Base-by-base conservation (phyloP, 2,113 vertebrate genomes). In the Pseudorasbora parva region DNA sequence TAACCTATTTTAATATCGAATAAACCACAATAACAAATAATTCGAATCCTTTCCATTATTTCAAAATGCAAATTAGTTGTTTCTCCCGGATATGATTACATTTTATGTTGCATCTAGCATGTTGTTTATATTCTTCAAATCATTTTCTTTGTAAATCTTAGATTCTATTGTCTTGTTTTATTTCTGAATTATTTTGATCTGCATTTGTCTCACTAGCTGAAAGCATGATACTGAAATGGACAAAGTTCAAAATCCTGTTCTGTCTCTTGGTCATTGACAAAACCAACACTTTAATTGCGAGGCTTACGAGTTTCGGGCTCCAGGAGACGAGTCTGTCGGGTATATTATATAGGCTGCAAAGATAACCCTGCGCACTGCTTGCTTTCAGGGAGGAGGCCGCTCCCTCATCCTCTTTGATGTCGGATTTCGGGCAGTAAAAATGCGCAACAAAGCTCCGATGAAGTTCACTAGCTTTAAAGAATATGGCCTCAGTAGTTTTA, bases 401-500 rank as follows among this genome's bases (percentile, higher is more conserved):
- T 27, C 57, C 76, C 33, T 62, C 43, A 4, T 27, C 12, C 60
- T 14, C 82, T 86, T 86, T 90, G 75, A 89, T 82, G 59, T 86
- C 7, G 23, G 49, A 77, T 68, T 47, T 82, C 49, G 41, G 57
- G 82, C 37, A 82, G 45, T 82, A 78, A 84, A 87, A 82, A 82
- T 37, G 69, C 78, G 75, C 51, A 41, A 75, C 69, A 77, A 51
- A 45, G 74, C 68, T 49, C 41, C 33, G 76, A 81, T 83, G 57
- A 83, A 80, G 80, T 68, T 76, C 33, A 72, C 62, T 72, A 23
- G 74, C 64, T 79, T 84, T 82, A 45, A 83, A 75, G 54, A 64
- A 57, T 72, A 64, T 82, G 19, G 72, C 57, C 19, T 49, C 47
- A 81, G 23, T 27, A 54, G n/a, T 5, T 45, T 76, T 77, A 41